A percentile compares a stretch with the other conserved stretches of the same genome.
Evolutionary conservation across 2,113 vertebrate species (phyloP).

Genomic region (Boulengeromyrus knoepffleri): DNA sequence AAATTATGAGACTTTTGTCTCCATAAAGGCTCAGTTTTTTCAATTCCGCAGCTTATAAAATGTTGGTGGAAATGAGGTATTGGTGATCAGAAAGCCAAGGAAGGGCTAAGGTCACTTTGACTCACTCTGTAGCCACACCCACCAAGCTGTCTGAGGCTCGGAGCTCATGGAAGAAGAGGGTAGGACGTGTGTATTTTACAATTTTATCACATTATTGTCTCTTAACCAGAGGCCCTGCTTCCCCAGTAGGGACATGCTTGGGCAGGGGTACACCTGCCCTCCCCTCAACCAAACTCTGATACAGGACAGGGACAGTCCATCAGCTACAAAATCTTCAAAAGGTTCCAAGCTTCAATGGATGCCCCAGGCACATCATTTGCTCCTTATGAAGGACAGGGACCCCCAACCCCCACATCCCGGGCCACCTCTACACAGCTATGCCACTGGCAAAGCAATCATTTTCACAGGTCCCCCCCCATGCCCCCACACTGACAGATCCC

Average conservation of each 20-base stretch:
- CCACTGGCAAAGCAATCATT: not conserved
- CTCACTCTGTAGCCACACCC: not conserved
- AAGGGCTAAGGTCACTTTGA: not conserved
- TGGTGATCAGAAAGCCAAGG: not conserved
- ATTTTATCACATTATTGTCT: not conserved
- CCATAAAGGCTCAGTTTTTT: not conserved
- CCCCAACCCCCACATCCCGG: not conserved
- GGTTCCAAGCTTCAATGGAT: not conserved
- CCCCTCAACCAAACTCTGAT: not conserved
- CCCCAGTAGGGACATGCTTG: not conserved
- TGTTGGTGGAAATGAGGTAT: not conserved
- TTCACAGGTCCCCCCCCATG: not conserved
- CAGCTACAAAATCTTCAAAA: conserved; percentile 25
- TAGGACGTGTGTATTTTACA: not conserved
- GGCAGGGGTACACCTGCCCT: not conserved
- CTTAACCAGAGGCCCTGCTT: not conserved
- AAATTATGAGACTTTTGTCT: not conserved
- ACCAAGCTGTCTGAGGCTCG: not conserved
- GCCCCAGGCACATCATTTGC: not conserved
- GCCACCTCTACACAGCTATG: not conserved
- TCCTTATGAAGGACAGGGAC: not conserved
- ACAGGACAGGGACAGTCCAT: conserved; percentile 15
- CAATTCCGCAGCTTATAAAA: not conserved
- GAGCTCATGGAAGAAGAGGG: not conserved
- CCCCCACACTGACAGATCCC: not conserved